Base-by-base conservation (phyloP, 2,797 vertebrate genomes). In the Rhinichthys osculus region DNA sequence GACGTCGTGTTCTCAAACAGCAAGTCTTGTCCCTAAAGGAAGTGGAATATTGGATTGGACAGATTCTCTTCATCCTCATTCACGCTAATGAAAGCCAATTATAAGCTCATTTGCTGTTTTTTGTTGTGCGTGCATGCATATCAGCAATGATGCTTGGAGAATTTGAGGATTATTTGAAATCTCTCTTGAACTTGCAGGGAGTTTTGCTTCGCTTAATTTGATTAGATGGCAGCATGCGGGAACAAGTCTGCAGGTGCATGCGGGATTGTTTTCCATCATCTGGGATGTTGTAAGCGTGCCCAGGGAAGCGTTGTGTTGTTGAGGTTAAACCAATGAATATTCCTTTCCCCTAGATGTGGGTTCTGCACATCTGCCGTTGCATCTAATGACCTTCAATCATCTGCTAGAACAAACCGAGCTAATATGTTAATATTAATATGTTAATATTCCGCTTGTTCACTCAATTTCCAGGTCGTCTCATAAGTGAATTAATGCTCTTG, bases 61-160 rank as follows among this genome's bases (percentile, higher is more conserved):
- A 57, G 64, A 66, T n/a, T 83, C 70, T 50, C 27, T 27, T 85
- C 82, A 71, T 30, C 50, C 73, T 73, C 3, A 42, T 87, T 84
- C 52, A 35, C n/a, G 82, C 57, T 81, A 86, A 77, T 86, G 17
- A 79, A 85, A 83, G 76, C 40, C 23, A 76, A 74, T 76, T 33
- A 72, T 82, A 81, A 84, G 78, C 21, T 16, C 44, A 59, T 66
- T 66, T 86, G 80, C 30, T 82, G 66, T 35, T 84, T 67, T 66
- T 66, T 50, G 35, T 66, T 5, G 9, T 35, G 40, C 76, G 72
- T 72, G 42, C 44, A 77, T 80, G 13, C 40, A n/a, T 71, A 52
- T 82, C 73, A 74, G 9, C 1, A 4, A 38, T 59, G 7, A 59
- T 4, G 64, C 57, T 67, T 74, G 11, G 69, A 72, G 73, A 78